Evolutionary conservation across 2,113 vertebrate genomes (phyloP).

Genomic region (Alethe castanea): DNA sequence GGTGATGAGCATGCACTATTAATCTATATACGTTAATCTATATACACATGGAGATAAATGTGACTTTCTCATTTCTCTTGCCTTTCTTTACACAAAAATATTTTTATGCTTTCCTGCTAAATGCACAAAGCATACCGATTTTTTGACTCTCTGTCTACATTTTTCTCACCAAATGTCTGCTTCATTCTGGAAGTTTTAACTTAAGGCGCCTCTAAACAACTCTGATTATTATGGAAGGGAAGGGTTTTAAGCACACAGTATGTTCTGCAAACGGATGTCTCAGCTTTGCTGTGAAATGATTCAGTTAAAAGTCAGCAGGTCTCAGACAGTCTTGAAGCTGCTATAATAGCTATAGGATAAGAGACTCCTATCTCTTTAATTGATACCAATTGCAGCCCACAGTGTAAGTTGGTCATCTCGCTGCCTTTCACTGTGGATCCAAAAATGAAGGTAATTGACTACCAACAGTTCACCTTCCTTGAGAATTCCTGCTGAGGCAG

Average conservation of each 20-base stretch:
- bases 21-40: neutral
- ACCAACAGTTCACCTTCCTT: neutral
- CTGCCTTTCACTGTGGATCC: neutral
- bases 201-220: neutral
- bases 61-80: neutral
- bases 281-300: neutral
- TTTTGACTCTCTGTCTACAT: neutral
- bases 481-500: neutral
- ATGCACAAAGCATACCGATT: neutral
- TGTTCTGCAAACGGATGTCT: neutral
- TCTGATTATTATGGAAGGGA: neutral
- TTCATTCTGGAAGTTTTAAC: neutral
- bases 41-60: neutral
- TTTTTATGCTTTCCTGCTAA: neutral
- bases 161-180: neutral
- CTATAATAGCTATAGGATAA: neutral
- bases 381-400: neutral
- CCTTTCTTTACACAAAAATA: neutral
- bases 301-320: neutral
- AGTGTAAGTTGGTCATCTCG: rapidly evolving
- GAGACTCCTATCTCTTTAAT: neutral
- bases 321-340: neutral
- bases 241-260: neutral
- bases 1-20: neutral
- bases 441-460: neutral